Conservation (phyloP, 1,140 invertebrate genomes). For the Delia radicum region DNA sequence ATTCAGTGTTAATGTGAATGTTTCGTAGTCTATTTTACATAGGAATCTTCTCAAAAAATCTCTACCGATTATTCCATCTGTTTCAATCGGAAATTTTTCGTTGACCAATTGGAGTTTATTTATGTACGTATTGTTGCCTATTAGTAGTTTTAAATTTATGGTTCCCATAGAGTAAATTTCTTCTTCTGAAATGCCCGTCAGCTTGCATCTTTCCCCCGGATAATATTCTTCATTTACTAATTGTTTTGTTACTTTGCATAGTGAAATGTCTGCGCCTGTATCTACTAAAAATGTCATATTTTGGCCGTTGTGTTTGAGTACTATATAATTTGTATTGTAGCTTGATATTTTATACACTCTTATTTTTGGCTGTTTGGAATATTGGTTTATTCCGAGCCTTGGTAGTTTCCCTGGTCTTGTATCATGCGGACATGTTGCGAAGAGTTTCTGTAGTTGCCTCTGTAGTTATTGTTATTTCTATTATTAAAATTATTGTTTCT, state of each 20-base stretch:
- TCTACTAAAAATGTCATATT: not conserved
- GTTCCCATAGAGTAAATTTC: not conserved
- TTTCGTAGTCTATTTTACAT: constrained; percentile 5
- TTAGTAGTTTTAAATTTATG: not conserved
- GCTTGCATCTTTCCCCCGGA: not conserved
- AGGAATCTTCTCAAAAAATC: constrained; percentile 5
- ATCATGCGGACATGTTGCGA: not conserved
- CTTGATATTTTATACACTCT: not conserved
- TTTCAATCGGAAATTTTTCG: not conserved
- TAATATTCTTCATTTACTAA: not conserved
- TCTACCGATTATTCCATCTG: constrained; percentile 15
- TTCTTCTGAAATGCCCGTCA: constrained; percentile 1
- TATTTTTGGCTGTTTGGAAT: not conserved
- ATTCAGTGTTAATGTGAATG: not conserved
- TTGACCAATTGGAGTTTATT: not conserved
- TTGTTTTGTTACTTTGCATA: not conserved
- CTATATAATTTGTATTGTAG: not conserved
- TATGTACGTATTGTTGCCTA: not conserved
- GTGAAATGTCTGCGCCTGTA: not conserved
- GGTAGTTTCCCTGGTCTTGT: not conserved
- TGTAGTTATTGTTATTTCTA: not conserved
- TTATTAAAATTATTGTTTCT: not conserved
- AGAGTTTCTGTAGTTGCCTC: not conserved
- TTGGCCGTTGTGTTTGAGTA: not conserved
- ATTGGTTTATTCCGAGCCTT: not conserved